Conservation (phyloP, 2,797 vertebrate genomes). For the Rachycentron canadum region DNA sequence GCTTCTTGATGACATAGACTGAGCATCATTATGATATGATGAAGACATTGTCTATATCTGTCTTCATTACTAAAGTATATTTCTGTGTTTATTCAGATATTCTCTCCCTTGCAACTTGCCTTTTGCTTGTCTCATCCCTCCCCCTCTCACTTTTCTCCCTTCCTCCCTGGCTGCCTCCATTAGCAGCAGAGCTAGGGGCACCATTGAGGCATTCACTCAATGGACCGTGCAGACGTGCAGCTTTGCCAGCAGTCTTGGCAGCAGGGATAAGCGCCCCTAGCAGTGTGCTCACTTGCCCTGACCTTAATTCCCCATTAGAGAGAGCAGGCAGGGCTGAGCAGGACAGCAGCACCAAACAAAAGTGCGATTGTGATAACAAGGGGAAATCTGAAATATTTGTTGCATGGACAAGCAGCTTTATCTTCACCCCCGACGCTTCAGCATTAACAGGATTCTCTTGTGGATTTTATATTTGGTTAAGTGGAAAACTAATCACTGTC, state of each 20-base stretch:
- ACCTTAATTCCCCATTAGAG: conserved; percentile 88
- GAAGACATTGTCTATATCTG: neutral
- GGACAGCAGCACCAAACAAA: conserved; percentile 73
- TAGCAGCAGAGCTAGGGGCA: conserved; percentile 52
- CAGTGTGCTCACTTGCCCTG: conserved; percentile 77
- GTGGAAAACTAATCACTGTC: conserved; percentile 32
- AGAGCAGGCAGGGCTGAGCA: conserved; percentile 52
- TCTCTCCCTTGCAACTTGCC: neutral
- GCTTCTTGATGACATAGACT: neutral
- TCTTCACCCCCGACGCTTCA: conserved; percentile 20
- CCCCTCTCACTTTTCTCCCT: neutral
- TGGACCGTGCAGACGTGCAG: conserved; percentile 62
- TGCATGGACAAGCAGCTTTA: conserved; percentile 49
- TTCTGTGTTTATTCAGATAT: conserved; percentile 7
- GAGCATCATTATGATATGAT: accelerated
- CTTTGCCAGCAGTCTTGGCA: conserved; percentile 67
- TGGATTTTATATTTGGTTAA: conserved; percentile 26
- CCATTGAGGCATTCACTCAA: conserved; percentile 50
- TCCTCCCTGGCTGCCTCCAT: conserved; percentile 49
- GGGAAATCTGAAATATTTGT: conserved; percentile 46
- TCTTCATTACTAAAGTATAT: conserved; percentile 6
- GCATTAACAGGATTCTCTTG: conserved; percentile 12
- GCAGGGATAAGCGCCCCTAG: conserved; percentile 79
- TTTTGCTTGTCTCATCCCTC: conserved; percentile 7
- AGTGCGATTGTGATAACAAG: conserved; percentile 67